Evolutionary conservation across 37 sponge, comb jelly and placozoan species (phyloP).

Genomic region (Mnemiopsis leidyi): DNA sequence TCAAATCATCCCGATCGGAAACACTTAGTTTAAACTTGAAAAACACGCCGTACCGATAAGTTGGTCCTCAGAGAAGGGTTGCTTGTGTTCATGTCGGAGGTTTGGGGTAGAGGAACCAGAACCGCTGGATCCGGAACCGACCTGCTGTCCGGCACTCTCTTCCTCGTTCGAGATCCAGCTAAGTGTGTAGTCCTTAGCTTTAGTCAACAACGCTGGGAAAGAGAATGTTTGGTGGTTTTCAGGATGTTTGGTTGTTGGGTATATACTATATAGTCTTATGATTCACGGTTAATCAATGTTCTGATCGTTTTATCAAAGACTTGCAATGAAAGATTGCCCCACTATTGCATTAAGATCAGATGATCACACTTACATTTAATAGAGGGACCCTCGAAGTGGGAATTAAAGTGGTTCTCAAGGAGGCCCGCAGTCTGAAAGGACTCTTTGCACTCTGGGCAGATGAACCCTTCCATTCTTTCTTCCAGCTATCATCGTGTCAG

Average conservation of each 20-base stretch:
- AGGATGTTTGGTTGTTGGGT: too few species aligned
- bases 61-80: not conserved
- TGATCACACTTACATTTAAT: conserved; percentile 56
- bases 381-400: conserved; percentile 44
- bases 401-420: not conserved
- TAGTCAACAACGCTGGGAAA: not conserved
- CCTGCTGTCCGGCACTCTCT: not conserved
- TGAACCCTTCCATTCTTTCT: conserved; percentile 62
- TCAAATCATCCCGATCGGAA: too few species aligned
- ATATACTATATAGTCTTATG: too few species aligned
- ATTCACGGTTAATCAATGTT: too few species aligned
- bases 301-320: too few species aligned
- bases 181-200: conserved; percentile 61
- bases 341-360: too few species aligned
- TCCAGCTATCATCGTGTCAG: too few species aligned
- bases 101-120: not conserved
- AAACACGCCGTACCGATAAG: not conserved
- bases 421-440: conserved; percentile 18
- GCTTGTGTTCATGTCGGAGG: not conserved
- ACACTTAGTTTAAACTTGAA: too few species aligned
- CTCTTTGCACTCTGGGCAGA: conserved; percentile 54
- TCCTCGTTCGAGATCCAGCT: conserved; percentile 50
- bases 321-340: too few species aligned
- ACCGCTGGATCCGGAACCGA: not conserved
- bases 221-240: not conserved